Percentiles rank a stretch among this genome's conserved stretches.
These are phyloP conservation scores for Scaptomyza graminum DNA, from an alignment of 1,140 invertebrate species.

Conservation along the genomic window DNA sequence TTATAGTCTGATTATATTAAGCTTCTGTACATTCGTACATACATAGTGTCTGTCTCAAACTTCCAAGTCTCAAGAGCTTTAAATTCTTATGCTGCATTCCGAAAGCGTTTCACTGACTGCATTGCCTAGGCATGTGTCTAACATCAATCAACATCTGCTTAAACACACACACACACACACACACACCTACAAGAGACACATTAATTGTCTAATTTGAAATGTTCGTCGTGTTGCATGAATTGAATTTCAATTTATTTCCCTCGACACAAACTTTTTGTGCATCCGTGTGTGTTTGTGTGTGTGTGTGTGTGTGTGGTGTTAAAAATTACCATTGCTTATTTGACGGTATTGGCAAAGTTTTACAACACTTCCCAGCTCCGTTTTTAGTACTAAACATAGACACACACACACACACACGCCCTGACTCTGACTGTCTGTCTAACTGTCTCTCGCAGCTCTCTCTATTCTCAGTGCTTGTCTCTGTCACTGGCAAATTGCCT, in stretches of 20 bases:
- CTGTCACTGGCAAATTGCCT: slow-evolving; percentile 66
- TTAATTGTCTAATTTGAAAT: slow-evolving; percentile 42
- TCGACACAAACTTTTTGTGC: slow-evolving; percentile 28
- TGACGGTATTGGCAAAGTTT: slow-evolving; percentile 34
- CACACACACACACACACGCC: slow-evolving; percentile 18
- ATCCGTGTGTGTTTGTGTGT: slow-evolving; percentile 1
- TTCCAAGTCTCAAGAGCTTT: not conserved
- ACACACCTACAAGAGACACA: slow-evolving; percentile 25
- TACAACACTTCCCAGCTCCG: slow-evolving; percentile 24
- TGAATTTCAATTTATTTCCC: slow-evolving; percentile 49
- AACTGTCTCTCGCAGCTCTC: slow-evolving; percentile 6
- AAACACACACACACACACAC: slow-evolving; percentile 6
- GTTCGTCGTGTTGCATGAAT: slow-evolving; percentile 25
- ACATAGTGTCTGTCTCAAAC: not conserved
- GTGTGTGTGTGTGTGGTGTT: slow-evolving; percentile 12
- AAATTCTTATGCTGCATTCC: not conserved
- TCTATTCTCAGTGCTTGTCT: slow-evolving; percentile 7
- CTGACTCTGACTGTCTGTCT: slow-evolving; percentile 8
- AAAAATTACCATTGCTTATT: slow-evolving; percentile 50
- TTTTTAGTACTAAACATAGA: slow-evolving; percentile 20
- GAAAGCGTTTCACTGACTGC: slow-evolving; percentile 2
- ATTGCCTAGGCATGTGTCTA: not conserved
- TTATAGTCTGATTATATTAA: too few species aligned
- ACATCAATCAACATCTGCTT: slow-evolving; percentile 15
- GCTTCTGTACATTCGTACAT: not conserved